Evolutionary conservation across 2,888 invertebrate genomes (phyloP), one percentile per base, ranked within the genome.

Genomic region (Aphidius colemani): DNA sequence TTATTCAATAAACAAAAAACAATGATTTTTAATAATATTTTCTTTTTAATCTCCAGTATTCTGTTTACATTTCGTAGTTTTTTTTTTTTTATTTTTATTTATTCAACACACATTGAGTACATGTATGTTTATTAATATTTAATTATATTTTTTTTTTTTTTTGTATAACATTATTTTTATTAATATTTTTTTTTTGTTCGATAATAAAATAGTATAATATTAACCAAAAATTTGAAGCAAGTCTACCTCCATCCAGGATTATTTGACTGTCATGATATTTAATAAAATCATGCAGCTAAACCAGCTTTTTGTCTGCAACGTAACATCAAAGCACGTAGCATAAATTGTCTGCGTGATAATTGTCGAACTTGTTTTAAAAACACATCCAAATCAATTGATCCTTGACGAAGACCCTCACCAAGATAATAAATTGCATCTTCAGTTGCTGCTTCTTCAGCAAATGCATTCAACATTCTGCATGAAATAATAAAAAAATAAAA

Each of bases 401-500:
- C 92, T 73, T 93, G 91, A 69, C 96, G 88, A 66, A 98, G 83
- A 8, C 96, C 97, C 85, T 98, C 96, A 7, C 97, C 97, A 84
- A 99, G 90, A 81, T 96, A 97, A 82, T 98, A 99, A 78, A 99
- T 96, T 67, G 97, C 95, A 86, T 99, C 99, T 85, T 99, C 98
- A 60, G 95, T 89, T 11, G 99, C 97, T 68, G 98, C 96, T 85
- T 99, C 99, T 83, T 98, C 97, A 58, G 96, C 96, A 85, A 95
- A 98, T 51, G 96, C 92, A 83, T 93, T 95, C 67, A 98, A 84
- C 77, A 98, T 88, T 80, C 93, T 93, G 75, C 2, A 83, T 83
- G 70, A 64, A 65, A n/a, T n/a, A n/a, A n/a, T n/a, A 69, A 65
- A 61, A 59, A 63, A 66, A 60, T 18, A 10, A 46, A 53, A 48